Evolutionary conservation across 2,113 vertebrate genomes (phyloP).

Genomic region (Percopsis transmontana): DNA sequence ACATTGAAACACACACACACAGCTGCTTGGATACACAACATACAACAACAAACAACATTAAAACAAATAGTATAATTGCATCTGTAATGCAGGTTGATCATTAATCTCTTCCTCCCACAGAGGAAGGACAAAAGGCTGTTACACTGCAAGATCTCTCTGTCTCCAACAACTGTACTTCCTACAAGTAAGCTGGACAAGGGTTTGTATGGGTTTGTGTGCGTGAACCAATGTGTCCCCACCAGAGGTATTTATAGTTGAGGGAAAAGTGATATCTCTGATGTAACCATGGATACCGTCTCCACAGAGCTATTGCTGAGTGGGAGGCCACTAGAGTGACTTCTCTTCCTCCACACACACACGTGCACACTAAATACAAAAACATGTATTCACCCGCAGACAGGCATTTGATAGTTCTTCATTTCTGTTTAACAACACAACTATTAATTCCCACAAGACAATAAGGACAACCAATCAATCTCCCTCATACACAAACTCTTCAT

Average conservation of each 20-base stretch:
- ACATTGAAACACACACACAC: background rate
- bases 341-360: conserved; percentile 26
- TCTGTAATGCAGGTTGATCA: conserved; percentile 23
- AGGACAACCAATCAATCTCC: no score
- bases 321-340: conserved; percentile 61
- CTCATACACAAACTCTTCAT: no score
- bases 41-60: no score
- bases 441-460: no score
- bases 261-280: conserved; percentile 78
- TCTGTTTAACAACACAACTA: no score
- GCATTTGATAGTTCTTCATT: conserved; percentile 19
- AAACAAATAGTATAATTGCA: no score
- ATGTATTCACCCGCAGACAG: background rate
- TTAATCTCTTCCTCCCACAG: conserved; percentile 19
- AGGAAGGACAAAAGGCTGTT: no score
- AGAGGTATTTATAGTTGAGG: conserved; percentile 78
- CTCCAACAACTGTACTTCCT: conserved; percentile 36
- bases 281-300: conserved; percentile 83
- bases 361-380: conserved; percentile 12
- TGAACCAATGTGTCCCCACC: conserved; percentile 75
- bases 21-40: no score
- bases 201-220: conserved; percentile 9
- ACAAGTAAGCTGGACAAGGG: conserved; percentile 15
- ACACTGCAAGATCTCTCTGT: conserved; percentile 41
- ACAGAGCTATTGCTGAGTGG: conserved; percentile 69